Evolutionary conservation across 2,113 vertebrate genomes (phyloP).

Genomic region (Mesitornis unicolor): DNA sequence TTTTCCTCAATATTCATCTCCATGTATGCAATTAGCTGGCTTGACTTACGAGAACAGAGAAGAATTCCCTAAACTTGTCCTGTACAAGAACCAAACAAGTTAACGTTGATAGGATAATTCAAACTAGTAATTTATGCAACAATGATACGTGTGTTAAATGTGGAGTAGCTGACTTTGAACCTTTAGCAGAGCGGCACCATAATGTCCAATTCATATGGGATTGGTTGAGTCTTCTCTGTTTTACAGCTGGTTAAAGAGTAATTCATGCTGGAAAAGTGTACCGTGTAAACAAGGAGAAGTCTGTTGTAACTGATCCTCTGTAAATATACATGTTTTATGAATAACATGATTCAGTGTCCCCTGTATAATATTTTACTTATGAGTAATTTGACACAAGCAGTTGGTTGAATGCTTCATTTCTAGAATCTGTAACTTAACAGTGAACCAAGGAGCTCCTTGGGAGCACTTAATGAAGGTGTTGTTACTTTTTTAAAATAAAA

Average conservation of each 20-base stretch:
- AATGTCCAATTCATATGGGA: background rate
- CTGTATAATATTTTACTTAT: constrained; percentile 12
- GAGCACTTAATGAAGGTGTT: background rate
- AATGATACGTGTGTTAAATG: accelerated
- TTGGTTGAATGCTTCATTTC: background rate
- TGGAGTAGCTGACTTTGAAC: background rate
- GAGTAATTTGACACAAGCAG: background rate
- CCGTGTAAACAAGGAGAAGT: background rate
- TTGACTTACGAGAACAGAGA: background rate
- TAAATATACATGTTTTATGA: background rate
- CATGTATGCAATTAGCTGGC: background rate
- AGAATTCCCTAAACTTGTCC: background rate
- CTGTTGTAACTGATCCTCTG: constrained; percentile 13
- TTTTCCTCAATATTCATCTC: background rate
- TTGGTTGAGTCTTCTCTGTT: background rate
- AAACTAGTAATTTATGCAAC: background rate
- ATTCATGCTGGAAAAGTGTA: background rate
- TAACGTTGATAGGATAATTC: background rate
- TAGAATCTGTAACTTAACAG: background rate
- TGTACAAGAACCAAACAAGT: background rate
- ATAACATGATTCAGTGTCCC: constrained; percentile 1
- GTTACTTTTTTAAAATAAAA: background rate
- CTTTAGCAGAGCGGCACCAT: background rate
- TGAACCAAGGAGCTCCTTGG: background rate
- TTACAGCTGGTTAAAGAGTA: background rate